Conservation (phyloP, 2,113 vertebrate species). For the Prinia subflava region DNA sequence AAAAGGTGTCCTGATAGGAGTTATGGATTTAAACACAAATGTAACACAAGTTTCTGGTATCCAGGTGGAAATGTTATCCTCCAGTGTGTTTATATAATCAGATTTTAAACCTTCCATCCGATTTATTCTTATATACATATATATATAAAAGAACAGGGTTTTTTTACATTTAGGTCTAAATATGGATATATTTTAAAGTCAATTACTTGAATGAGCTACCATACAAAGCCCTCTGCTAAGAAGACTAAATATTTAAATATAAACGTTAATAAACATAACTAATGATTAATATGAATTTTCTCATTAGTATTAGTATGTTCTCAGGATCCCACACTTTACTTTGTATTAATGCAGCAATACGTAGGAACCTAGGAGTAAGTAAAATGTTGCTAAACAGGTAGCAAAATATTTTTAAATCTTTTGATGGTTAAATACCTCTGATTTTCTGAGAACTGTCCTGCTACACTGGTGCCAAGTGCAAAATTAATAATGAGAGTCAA, state of each 20-base stretch:
- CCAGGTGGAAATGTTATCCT: background rate
- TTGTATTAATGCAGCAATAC: background rate
- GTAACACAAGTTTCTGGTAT: background rate
- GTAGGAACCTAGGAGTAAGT: background rate
- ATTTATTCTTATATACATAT: background rate
- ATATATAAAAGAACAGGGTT: background rate
- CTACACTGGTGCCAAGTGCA: background rate
- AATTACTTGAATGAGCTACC: constrained; percentile 11
- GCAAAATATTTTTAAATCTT: background rate
- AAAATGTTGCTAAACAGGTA: background rate
- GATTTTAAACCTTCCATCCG: background rate
- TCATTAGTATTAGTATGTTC: background rate
- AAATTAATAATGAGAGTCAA: background rate
- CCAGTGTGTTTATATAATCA: background rate
- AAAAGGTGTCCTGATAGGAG: background rate
- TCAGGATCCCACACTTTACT: background rate
- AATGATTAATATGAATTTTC: background rate
- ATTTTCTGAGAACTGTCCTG: background rate
- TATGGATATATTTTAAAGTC: constrained; percentile 16
- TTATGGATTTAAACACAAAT: background rate
- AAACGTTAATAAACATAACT: background rate
- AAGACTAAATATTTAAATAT: background rate
- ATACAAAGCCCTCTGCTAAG: constrained; percentile 3
- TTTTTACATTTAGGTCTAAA: background rate
- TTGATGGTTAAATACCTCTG: background rate